Conservation (phyloP, 1,140 invertebrate species). For the Oscheius sp. region DNA sequence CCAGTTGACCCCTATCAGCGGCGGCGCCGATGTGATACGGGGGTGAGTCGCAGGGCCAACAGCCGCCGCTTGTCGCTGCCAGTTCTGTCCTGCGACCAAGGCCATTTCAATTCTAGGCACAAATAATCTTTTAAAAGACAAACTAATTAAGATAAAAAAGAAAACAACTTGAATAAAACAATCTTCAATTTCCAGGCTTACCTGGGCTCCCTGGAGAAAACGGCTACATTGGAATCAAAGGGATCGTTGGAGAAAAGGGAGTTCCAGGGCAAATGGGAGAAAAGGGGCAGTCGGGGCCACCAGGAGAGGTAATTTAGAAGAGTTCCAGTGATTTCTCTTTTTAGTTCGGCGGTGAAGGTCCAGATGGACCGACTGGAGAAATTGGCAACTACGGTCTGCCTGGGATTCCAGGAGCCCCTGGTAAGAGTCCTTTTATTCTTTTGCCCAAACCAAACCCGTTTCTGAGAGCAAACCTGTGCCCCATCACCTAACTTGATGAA, state of each 20-base stretch:
- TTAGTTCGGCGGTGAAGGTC: not conserved
- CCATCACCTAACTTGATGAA: no score
- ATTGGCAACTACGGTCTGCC: not conserved
- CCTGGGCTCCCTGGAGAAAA: slow-evolving; percentile 1
- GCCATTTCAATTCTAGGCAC: no score
- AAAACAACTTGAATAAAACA: not conserved
- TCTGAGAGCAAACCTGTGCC: no score
- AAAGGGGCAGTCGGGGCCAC: not conserved
- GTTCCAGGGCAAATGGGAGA: slow-evolving; percentile 23
- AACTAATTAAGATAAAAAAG: no score
- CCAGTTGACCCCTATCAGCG: no score
- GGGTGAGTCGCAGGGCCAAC: no score
- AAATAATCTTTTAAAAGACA: no score
- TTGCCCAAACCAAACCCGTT: not conserved
- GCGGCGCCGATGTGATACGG: no score
- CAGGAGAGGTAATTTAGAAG: not conserved
- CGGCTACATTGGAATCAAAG: slow-evolving; percentile 20
- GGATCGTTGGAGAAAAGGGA: slow-evolving; percentile 27
- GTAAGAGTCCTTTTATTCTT: not conserved
- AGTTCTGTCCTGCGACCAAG: no score
- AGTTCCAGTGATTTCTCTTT: not conserved
- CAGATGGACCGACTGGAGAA: slow-evolving; percentile 14
- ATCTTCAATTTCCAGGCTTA: not conserved
- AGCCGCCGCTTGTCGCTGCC: no score
- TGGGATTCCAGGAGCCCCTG: not conserved